Conservation (phyloP, 2,113 vertebrate genomes). For the Hippocampus comes region DNA sequence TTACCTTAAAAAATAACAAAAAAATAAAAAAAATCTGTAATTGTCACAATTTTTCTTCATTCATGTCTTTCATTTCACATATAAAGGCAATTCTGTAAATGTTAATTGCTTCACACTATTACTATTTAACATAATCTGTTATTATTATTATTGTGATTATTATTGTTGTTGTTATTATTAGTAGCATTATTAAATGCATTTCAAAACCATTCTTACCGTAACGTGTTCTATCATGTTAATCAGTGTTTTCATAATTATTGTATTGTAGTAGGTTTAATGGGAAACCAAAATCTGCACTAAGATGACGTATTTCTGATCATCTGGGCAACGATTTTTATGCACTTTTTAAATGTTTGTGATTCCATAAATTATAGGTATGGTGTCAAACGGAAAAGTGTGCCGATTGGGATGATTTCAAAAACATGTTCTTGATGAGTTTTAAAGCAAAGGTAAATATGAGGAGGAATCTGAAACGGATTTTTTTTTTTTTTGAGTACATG, state of each 20-base stretch:
- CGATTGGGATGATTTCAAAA: neutral
- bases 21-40: too few species aligned
- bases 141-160: neutral
- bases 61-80: too few species aligned
- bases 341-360: neutral
- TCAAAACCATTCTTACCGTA: neutral
- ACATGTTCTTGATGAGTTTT: neutral
- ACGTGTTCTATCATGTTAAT: neutral
- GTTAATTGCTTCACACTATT: neutral
- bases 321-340: neutral
- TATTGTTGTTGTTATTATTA: neutral
- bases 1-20: neutral
- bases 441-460: neutral
- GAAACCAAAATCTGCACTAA: neutral
- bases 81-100: too few species aligned
- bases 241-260: neutral
- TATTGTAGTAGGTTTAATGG: neutral
- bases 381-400: neutral
- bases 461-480: neutral
- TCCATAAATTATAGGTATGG: neutral
- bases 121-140: neutral
- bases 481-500: neutral
- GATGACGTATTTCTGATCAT: neutral
- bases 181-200: neutral
- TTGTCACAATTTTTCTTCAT: too few species aligned